These are phyloP conservation scores for Onychomys torridus DNA, from an alignment of 2,797 vertebrate genomes.

Conservation along the genomic window DNA sequence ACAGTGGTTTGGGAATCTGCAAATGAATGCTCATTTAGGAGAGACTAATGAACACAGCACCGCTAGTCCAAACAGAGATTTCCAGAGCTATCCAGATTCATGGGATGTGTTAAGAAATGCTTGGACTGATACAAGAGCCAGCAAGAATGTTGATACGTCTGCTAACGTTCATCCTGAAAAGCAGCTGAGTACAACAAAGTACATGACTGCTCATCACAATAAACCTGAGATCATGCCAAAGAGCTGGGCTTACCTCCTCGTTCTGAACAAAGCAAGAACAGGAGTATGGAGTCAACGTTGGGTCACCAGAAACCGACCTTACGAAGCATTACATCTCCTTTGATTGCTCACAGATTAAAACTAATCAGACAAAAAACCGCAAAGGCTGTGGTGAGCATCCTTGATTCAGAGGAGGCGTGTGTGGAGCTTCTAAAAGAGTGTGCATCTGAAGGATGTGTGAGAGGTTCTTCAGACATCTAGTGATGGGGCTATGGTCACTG, in stretches of 20 bases:
- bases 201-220: slow-evolving; percentile 68
- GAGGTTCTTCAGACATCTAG: slow-evolving; percentile 96
- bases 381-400: slow-evolving; percentile 97
- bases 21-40: slow-evolving; percentile 88
- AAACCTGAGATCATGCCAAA: slow-evolving; percentile 83
- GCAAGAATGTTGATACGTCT: slow-evolving; percentile 59
- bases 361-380: slow-evolving; percentile 97
- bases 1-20: slow-evolving; percentile 93
- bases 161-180: slow-evolving; percentile 52
- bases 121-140: slow-evolving; percentile 87
- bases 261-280: slow-evolving; percentile 83
- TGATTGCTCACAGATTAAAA: slow-evolving; percentile 93
- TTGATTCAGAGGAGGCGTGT: slow-evolving; percentile 96
- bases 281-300: slow-evolving; percentile 80
- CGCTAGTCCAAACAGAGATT: slow-evolving; percentile 86
- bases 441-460: slow-evolving; percentile 93
- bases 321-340: slow-evolving; percentile 87
- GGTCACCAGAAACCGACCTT: slow-evolving; percentile 85
- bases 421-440: slow-evolving; percentile 96
- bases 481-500: slow-evolving; percentile 94
- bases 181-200: slow-evolving; percentile 83
- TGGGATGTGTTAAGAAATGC: slow-evolving; percentile 85
- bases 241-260: slow-evolving; percentile 83
- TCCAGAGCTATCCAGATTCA: slow-evolving; percentile 86
- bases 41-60: slow-evolving; percentile 87